Evolutionary conservation across 2,797 vertebrate species (phyloP).

Genomic region (Synaphobranchus kaupii): DNA sequence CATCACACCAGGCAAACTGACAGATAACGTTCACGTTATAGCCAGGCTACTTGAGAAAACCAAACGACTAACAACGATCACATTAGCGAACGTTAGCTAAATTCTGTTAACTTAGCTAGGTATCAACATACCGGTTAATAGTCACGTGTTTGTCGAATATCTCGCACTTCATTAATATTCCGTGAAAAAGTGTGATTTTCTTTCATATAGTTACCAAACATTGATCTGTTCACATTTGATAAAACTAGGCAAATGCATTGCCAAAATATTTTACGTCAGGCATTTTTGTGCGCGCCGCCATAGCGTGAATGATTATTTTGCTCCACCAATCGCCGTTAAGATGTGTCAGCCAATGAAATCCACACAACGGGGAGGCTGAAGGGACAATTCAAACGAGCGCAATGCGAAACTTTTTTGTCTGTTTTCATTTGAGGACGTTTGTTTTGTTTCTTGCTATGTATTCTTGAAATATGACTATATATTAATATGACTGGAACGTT

Average conservation of each 20-base stretch:
- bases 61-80: background rate
- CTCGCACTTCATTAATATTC: background rate
- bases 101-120: background rate
- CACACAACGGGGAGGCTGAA: conserved; percentile 31
- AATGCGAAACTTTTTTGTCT: background rate
- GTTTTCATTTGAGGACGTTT: background rate
- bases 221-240: background rate
- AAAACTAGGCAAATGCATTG: background rate
- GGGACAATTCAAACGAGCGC: conserved; percentile 23
- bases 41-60: background rate
- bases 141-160: background rate
- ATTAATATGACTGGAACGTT: background rate
- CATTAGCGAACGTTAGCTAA: background rate
- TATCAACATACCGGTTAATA: background rate
- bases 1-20: no score
- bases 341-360: conserved; percentile 27
- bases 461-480: background rate
- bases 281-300: conserved; percentile 27
- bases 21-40: background rate
- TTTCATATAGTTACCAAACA: background rate
- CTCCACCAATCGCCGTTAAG: conserved; percentile 41
- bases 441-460: background rate
- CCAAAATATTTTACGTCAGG: background rate
- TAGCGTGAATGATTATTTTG: background rate
- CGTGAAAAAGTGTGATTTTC: background rate